Percentiles rank a stretch among this genome's conserved stretches.
Evolutionary conservation across 2,113 vertebrate genomes (phyloP).

Genomic region (Charadrius vociferus): DNA sequence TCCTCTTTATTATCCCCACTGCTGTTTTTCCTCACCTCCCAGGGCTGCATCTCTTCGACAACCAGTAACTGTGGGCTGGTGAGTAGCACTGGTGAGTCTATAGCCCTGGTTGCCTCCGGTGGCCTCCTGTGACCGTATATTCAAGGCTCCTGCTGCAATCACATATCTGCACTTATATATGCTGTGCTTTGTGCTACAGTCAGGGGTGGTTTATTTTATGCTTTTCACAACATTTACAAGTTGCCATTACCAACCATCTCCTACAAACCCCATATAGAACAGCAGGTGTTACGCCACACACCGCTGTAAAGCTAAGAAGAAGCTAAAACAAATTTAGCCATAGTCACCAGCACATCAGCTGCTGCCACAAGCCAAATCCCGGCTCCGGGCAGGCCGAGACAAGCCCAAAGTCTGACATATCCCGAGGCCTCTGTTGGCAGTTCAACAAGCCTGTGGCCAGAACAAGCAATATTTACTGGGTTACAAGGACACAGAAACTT

Average conservation of each 20-base stretch:
- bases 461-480: not conserved
- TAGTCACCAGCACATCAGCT: not conserved
- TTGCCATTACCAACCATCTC: not conserved
- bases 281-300: not conserved
- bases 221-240: no score
- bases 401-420: not conserved
- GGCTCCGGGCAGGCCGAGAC: not conserved
- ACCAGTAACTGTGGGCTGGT: not conserved
- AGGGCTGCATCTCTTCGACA: not conserved
- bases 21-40: not conserved
- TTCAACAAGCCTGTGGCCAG: not conserved
- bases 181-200: fast-evolving
- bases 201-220: no score
- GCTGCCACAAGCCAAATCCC: not conserved
- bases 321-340: not conserved
- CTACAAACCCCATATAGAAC: not conserved
- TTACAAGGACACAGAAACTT: not conserved
- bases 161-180: fast-evolving
- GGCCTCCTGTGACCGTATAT: not conserved
- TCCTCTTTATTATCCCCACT: not conserved
- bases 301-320: not conserved
- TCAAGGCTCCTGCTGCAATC: not conserved
- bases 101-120: not conserved
- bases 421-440: not conserved
- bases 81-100: not conserved